Percentiles rank a stretch among this genome's conserved stretches.
Conservation (phyloP, 1,140 invertebrate species). For the Apis dorsata region DNA sequence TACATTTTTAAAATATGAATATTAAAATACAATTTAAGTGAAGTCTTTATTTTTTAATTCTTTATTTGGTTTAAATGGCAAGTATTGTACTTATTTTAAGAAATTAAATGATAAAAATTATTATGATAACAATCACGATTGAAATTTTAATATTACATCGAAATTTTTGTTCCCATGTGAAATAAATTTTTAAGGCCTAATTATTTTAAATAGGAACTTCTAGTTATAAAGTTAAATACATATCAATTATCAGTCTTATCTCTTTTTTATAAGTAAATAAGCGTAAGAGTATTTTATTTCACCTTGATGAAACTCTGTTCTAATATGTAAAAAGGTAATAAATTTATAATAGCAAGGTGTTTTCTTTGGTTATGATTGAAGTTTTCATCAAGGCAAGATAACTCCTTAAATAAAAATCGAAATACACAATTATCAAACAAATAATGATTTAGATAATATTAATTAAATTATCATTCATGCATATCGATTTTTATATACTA, state of each 20-base stretch:
- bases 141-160: background rate
- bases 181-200: too few species aligned
- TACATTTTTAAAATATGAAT: background rate
- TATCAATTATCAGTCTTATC: conserved; percentile 59
- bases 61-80: background rate
- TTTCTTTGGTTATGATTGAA: conserved; percentile 26
- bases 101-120: background rate
- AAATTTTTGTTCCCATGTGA: background rate
- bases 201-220: conserved; percentile 45
- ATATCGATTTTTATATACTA: background rate
- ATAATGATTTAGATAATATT: background rate
- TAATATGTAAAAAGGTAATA: background rate
- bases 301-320: background rate
- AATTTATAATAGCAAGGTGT: background rate
- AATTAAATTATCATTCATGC: background rate
- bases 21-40: background rate
- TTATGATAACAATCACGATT: too few species aligned
- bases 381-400: conserved; percentile 3
- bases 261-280: conserved; percentile 31
- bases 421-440: background rate
- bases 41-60: conserved; percentile 8
- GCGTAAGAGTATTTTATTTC: conserved; percentile 15
- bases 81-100: background rate
- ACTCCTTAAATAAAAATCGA: conserved; percentile 6
- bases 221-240: conserved; percentile 31